Percentiles rank a stretch among this genome's conserved stretches.
phyloP scores from a whole-genome alignment of 2,113 vertebrate species.

The Zingel zingel region DNA sequence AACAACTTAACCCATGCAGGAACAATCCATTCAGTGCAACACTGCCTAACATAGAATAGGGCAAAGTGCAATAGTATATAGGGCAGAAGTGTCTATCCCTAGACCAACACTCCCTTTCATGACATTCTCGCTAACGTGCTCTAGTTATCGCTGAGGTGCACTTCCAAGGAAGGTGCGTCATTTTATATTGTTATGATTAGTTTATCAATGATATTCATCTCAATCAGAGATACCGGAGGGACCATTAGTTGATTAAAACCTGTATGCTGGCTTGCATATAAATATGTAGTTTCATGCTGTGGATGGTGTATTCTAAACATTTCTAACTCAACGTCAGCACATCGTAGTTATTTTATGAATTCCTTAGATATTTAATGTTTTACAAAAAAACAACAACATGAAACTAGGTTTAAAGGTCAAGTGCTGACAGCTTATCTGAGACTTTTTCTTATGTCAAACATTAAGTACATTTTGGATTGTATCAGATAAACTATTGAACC shows the following conservation, averaged over 20 bases:
- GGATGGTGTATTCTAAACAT: not conserved
- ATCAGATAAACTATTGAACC: constrained; percentile 17
- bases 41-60: not conserved
- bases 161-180: not conserved
- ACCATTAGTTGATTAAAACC: not conserved
- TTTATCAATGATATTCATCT: not conserved
- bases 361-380: not conserved
- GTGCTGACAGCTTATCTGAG: not conserved
- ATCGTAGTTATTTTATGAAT: not conserved
- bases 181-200: not conserved
- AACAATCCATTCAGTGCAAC: constrained; percentile 20
- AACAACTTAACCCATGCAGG: constrained; percentile 1
- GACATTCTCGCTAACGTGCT: too few species aligned
- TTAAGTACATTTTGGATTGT: not conserved
- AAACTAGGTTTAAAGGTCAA: not conserved
- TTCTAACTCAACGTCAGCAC: too few species aligned
- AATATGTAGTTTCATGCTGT: not conserved
- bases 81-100: not conserved
- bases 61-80: constrained; percentile 27
- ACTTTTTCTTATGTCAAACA: not conserved
- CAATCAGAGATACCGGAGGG: not conserved
- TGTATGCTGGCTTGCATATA: not conserved
- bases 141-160: not conserved
- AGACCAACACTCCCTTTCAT: not conserved
- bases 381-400: not conserved